Base-by-base conservation (phyloP, 2,888 invertebrate species). In the Leucoma salicis region DNA sequence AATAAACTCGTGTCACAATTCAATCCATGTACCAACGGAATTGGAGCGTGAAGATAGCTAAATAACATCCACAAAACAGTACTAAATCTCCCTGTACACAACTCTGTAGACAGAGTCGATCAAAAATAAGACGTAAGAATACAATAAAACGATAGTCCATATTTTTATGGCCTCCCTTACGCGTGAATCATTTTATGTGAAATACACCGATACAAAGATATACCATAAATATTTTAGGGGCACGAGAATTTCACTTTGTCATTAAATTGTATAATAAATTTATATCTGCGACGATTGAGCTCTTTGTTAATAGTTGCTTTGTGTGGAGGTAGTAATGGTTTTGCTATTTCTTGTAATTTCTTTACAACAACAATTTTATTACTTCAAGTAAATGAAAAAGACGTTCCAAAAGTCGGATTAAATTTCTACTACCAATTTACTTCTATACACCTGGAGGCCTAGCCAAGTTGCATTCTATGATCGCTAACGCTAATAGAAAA, bases 201-300 rank as follows among this genome's bases (percentile, higher is more conserved):
- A 59, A 60, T 57, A 57, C 49, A 59, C 56, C 55, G 66, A n/a
- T 10, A 72, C 70, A 70, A 56, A 56, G 61, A n/a, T 35, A 53
- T 54, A 12, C 16, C 70, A 61, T 82, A 81, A 78, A 81, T 73
- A 39, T 78, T 82, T 80, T 78, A 81, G 76, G 70, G 41, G 35
- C 49, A 54, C 52, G 54, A 45, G 57, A 59, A 59, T 41, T 54
- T 49, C 57, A 55, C 39, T 49, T 57, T 18, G 40, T 46, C 49
- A 43, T 57, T 57, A 57, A 57, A 53, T 53, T 35, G 42, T 55
- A 34, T 57, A 57, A 45, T 53, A 55, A 57, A 57, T 53, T 55
- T 53, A 49, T 53, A 47, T 55, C 49, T 31, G 41, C 28, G 40
- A 51, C 41, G 42, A 49, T 57, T 49, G 43, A 46, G n/a, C 46